phyloP scores from a whole-genome alignment of 1,140 invertebrate genomes.

The Kradibia gibbosae region DNA sequence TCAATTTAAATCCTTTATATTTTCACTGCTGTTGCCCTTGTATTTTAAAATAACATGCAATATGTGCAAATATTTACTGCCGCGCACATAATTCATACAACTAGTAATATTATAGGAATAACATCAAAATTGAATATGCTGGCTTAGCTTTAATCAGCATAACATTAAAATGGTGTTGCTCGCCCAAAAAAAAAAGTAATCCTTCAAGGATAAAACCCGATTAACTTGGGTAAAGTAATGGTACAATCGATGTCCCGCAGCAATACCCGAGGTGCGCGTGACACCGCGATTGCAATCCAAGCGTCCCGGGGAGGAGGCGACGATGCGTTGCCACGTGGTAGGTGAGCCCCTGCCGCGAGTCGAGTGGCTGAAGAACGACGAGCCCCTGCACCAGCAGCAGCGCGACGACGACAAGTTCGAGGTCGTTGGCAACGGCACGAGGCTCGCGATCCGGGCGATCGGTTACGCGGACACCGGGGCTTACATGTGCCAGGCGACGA shows the following conservation, averaged over 20 bases:
- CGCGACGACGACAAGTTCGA: conserved; percentile 78
- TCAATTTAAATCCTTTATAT: background rate
- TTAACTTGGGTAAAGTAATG: no score
- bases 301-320: conserved; percentile 78
- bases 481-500: conserved; percentile 85
- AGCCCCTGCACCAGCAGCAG: conserved; percentile 72
- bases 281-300: conserved; percentile 80
- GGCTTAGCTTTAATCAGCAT: background rate
- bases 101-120: background rate
- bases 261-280: conserved; percentile 80
- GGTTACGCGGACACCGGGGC: conserved; percentile 83
- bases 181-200: no score
- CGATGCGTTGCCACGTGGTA: conserved; percentile 81
- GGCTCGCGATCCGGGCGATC: conserved; percentile 78
- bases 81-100: background rate
- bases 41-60: background rate
- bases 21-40: background rate
- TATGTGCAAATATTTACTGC: background rate
- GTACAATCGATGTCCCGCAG: conserved; percentile 64
- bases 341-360: conserved; percentile 80
- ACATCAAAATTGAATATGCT: background rate
- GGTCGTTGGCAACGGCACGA: conserved; percentile 81
- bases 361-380: conserved; percentile 84
- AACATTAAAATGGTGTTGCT: no score
- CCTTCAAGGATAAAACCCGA: no score